A percentile compares a stretch with the other conserved stretches of the same genome.
Evolutionary conservation across 2,888 invertebrate genomes (phyloP).

Genomic region (Merodon equestris): DNA sequence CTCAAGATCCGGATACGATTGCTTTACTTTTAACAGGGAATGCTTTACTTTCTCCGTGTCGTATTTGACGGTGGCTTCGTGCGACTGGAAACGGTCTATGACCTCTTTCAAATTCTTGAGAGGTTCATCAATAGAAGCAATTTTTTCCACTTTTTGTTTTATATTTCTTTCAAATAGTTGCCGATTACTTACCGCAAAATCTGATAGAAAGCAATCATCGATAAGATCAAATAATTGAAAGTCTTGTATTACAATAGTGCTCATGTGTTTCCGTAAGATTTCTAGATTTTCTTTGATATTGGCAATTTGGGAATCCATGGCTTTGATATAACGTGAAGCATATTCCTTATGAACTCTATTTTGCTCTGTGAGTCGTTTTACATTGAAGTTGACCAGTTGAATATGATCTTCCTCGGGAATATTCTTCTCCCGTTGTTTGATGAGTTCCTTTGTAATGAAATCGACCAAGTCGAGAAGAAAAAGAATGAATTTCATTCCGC

Average conservation of each 20-base stretch:
- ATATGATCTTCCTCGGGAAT: conserved; percentile 59
- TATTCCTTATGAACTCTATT: conserved; percentile 73
- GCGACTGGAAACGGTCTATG: conserved; percentile 73
- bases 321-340: conserved; percentile 73
- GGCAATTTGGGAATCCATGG: conserved; percentile 69
- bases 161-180: conserved; percentile 66
- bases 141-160: conserved; percentile 49
- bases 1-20: conserved; percentile 64
- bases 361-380: conserved; percentile 71
- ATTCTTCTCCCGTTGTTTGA: conserved; percentile 73
- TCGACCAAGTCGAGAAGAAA: conserved; percentile 75
- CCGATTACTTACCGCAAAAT: conserved; percentile 71
- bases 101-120: conserved; percentile 70
- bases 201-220: conserved; percentile 70
- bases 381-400: conserved; percentile 61
- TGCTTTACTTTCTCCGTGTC: conserved; percentile 72
- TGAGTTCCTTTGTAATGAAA: conserved; percentile 75
- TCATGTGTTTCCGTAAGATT: conserved; percentile 63
- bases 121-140: conserved; percentile 69
- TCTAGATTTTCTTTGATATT: conserved; percentile 69
- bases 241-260: conserved; percentile 68
- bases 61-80: conserved; percentile 71
- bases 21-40: conserved; percentile 70
- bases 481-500: conserved; percentile 77
- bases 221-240: conserved; percentile 57